Evolutionary conservation across 2,797 vertebrate genomes (phyloP), one percentile per base, ranked within the genome.

Genomic region (Prionace glauca): DNA sequence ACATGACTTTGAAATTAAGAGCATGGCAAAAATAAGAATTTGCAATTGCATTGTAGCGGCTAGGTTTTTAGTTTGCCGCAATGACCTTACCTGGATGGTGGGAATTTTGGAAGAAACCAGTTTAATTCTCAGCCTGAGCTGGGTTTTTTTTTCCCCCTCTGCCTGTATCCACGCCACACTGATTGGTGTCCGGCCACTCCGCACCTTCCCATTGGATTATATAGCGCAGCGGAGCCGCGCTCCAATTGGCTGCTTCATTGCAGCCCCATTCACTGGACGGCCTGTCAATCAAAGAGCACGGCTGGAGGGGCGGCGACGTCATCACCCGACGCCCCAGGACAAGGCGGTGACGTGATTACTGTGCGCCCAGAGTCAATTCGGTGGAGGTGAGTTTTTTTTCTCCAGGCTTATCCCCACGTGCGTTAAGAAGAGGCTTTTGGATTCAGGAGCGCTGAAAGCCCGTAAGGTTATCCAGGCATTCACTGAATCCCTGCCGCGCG

Each of bases 221-320:
- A 96, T 0, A 95, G 96, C 11, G 2, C 95, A 95, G 67, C 95
- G 24, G 1, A 95, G 16, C 0, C 95, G 24, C 41, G 79, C 95
- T 95, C 97, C 97, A 96, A 99, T 99, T 99, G 99, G 99, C 96
- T 96, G 95, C 84, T 97, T 98, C 98, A 3, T 98, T 98, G 97
- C 97, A 97, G 97, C 36, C 98, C 98, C 98, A 98, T 98, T 99
- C 98, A 98, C 98, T 8, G 0, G 26, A 2, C 4, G 24, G 45
- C 8, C 69, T 92, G 90, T 98, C 97, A 96, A 99, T 98, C 98
- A 98, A 97, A 96, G 32, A 1, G 94, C 0, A 3, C 18, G 3
- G 67, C 18, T 69, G 16, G 67, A 2, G 67, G 96, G 97, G 97
- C 0, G 97, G 95, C 95, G 26, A n/a, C 56, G 29, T 90, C 87